Conservation (phyloP, 2,888 invertebrate species). For the Sussaba pulchella region DNA sequence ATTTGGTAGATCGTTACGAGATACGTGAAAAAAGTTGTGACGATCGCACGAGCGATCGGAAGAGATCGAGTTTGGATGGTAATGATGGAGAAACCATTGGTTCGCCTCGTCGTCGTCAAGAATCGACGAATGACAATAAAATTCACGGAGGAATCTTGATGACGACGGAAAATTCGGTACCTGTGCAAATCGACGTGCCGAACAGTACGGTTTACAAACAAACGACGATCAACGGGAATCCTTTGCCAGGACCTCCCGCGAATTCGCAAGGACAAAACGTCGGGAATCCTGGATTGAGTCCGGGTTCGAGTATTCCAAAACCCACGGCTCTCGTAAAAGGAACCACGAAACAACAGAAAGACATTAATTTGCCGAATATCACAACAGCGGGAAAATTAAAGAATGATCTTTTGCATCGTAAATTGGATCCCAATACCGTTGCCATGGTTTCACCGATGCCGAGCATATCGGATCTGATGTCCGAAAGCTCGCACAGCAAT, state of each 20-base stretch:
- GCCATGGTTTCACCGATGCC: constrained; percentile 92
- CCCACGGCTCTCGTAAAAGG: constrained; percentile 97
- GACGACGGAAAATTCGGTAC: constrained; percentile 32
- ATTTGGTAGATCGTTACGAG: constrained; percentile 51
- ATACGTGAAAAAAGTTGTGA: constrained; percentile 44
- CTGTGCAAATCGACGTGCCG: constrained; percentile 34
- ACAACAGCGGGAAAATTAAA: constrained; percentile 85
- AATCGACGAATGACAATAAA: constrained; percentile 60
- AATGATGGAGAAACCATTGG: constrained; percentile 23
- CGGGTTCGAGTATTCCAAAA: constrained; percentile 92
- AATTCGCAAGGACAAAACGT: constrained; percentile 69
- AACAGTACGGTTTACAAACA: constrained; percentile 20
- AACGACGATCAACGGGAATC: constrained; percentile 50
- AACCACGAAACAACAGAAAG: constrained; percentile 90
- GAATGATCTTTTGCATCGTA: constrained; percentile 77
- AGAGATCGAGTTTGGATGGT: constrained; percentile 36
- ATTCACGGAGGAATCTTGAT: constrained; percentile 53
- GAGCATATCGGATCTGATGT: constrained; percentile 87
- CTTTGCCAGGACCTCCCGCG: constrained; percentile 65
- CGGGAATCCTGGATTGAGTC: constrained; percentile 69
- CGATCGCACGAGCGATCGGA: constrained; percentile 57
- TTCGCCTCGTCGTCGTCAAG: constrained; percentile 45
- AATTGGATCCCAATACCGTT: constrained; percentile 81
- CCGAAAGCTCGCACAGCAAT: constrained; percentile 88
- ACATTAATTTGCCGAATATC: constrained; percentile 83